Evolutionary conservation across 2,113 vertebrate genomes (phyloP), one percentile per base, ranked within the genome.

Genomic region (Lagopus leucura): DNA sequence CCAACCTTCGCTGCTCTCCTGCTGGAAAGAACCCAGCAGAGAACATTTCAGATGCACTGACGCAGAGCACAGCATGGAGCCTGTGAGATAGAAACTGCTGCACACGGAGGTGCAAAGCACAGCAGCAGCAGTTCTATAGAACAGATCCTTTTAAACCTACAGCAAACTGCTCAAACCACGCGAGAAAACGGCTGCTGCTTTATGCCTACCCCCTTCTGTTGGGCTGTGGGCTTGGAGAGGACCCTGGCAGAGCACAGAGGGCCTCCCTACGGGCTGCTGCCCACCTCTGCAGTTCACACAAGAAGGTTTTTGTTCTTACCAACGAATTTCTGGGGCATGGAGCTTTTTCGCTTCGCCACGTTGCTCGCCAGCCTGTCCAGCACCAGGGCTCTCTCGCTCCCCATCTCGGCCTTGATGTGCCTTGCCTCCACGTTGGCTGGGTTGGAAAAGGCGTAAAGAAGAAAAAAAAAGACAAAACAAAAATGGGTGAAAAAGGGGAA

Each of bases 321-420:
- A 48, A 99, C 99, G 95, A 99, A 99, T 97, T 99, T 99, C 97
- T 99, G 99, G 47, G 99, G 99, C 99, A 99, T 99, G 40, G 99
- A 98, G 95, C 99, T 99, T 98, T 99, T 99, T 92, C 99, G 97
- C 94, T 99, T 99, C 97, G 99, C 99, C 61, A 99, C 99, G 93
- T 99, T 99, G 98, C 98, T 99, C 22, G 99, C 99, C 91, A 99
- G 98, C 96, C 98, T 98, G 97, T 99, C 99, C 96, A 99, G 98
- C 73, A 99, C 98, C 96, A 99, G 97, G 55, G 99, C 99, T 86
- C 99, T 98, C 96, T 99, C 99, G 47, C 96, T 98, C 78, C 98
- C 99, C 98, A 99, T 98, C 96, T 98, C 98, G 93, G 97, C 95
- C 97, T 98, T 98, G 96, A 97, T 87, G 82, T 98, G 96, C 95